Conservation (phyloP, 2,113 vertebrate species). For the Misgurnus mizolepis region DNA sequence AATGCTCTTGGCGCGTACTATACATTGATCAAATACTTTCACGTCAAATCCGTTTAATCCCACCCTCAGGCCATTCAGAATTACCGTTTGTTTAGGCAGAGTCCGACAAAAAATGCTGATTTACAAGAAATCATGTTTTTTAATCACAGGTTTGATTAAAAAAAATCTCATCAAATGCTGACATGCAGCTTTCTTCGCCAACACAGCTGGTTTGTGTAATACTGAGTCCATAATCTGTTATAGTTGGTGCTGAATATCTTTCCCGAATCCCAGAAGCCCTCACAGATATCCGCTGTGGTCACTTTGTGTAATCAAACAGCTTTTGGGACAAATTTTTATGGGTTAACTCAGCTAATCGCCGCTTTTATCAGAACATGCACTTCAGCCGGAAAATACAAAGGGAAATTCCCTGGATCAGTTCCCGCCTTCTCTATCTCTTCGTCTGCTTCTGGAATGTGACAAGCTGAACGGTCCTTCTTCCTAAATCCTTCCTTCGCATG, state of each 20-base stretch:
- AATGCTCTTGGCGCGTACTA: no score
- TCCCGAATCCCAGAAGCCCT: not conserved
- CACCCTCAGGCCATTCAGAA: no score
- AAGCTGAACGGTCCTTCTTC: constrained; percentile 7
- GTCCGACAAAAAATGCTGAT: no score
- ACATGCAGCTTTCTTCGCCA: not conserved
- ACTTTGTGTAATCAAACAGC: not conserved
- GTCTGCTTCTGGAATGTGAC: constrained; percentile 31
- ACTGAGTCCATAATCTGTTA: constrained; percentile 2
- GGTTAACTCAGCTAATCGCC: not conserved
- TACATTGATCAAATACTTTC: no score
- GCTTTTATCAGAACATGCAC: not conserved
- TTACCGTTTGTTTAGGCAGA: no score
- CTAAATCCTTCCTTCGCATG: constrained; percentile 28
- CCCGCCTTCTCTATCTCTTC: not conserved
- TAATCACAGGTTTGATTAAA: no score
- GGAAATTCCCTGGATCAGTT: constrained; percentile 2
- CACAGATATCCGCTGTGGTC: not conserved
- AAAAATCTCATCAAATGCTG: no score
- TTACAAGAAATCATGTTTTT: no score
- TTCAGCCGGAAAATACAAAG: not conserved
- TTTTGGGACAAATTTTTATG: not conserved
- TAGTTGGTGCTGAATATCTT: constrained; percentile 9
- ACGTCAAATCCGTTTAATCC: no score
- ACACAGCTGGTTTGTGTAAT: constrained; percentile 21